Evolutionary conservation across 2,113 vertebrate genomes (phyloP), one percentile per base, ranked within the genome.

Genomic region (Tachycineta bicolor): DNA sequence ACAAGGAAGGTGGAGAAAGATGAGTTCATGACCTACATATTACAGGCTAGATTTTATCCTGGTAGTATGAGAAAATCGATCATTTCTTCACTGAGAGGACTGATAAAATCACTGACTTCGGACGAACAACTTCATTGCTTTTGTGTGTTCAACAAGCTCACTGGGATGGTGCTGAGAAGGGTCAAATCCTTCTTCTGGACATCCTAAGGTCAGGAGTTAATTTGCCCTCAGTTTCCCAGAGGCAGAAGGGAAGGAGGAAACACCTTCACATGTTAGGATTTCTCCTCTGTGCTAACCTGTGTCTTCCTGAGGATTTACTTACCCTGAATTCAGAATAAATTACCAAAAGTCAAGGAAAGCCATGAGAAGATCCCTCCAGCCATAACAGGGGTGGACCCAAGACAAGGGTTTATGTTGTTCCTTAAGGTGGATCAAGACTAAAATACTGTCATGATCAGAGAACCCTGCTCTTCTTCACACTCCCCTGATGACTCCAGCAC

Each of bases 21-120:
- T 37, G 75, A 80, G 75, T 80, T 93, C 6, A 6, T 50, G 93
- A 90, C 90, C 82, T 88, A 67, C 24, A 20, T 64, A 50, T 44
- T 83, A 37, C 70, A 62, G 39, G 65, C 21, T 90, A 23, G 65
- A 64, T 93, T 94, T 93, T 89, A 76, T 55, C 63, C 70, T 69
- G 59, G 8, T 83, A 74, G 67, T 75, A 70, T 7, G 50, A 87
- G 84, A 87, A 90, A 94, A 95, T 91, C 4, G 0, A 93, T 93
- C n/a, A 50, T 59, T 83, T 90, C 84, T 77, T 65, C 74, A 93
- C 68, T n/a, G 59, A 91, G 85, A 77, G 67, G 63, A 28, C 21
- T 83, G 90, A 55, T 59, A 55, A 85, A 80, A 83, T 58, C 84
- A 56, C 41, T 50, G 82, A 74, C 22, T 94, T 74, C 26, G 50